Evolutionary conservation across 2,888 invertebrate genomes (phyloP).

Genomic region (Euproctis similis): DNA sequence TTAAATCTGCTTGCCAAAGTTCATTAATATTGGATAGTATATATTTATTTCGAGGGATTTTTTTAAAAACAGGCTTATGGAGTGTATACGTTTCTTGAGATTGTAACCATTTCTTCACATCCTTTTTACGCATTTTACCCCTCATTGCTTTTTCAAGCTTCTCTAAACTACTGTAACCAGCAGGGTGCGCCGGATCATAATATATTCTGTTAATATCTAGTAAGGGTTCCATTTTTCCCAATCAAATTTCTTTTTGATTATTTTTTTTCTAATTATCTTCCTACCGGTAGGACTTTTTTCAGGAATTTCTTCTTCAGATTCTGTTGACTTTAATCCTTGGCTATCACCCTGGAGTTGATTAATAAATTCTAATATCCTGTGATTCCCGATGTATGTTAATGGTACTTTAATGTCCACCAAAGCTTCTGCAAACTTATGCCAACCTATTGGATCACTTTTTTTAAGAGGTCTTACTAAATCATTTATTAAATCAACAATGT

Average conservation of each 20-base stretch:
- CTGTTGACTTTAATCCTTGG: not conserved
- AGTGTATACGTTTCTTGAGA: constrained; percentile 8
- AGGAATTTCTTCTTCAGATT: not conserved
- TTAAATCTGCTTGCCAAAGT: too few relatives aligned
- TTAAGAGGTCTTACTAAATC: not conserved
- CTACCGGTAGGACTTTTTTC: not conserved
- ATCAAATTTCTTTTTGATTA: not conserved
- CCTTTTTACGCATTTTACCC: constrained; percentile 13
- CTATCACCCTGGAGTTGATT: not conserved
- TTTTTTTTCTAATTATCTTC: not conserved
- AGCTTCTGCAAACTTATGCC: not conserved
- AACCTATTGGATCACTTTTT: not conserved
- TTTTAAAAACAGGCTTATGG: constrained; percentile 17
- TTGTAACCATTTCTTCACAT: constrained; percentile 19
- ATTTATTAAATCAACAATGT: not conserved
- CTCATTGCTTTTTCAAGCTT: constrained; percentile 13
- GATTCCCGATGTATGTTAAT: not conserved
- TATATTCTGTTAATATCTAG: constrained; percentile 1
- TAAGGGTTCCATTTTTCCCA: not conserved
- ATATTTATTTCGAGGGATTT: constrained; percentile 19
- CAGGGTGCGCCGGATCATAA: constrained; percentile 1
- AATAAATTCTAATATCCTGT: constrained; percentile 1
- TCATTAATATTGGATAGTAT: too few relatives aligned
- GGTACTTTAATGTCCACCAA: not conserved
- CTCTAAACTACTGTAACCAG: constrained; percentile 14